Evolutionary conservation across 2,797 vertebrate species (phyloP).

Genomic region (Tragelaphus eurycerus): DNA sequence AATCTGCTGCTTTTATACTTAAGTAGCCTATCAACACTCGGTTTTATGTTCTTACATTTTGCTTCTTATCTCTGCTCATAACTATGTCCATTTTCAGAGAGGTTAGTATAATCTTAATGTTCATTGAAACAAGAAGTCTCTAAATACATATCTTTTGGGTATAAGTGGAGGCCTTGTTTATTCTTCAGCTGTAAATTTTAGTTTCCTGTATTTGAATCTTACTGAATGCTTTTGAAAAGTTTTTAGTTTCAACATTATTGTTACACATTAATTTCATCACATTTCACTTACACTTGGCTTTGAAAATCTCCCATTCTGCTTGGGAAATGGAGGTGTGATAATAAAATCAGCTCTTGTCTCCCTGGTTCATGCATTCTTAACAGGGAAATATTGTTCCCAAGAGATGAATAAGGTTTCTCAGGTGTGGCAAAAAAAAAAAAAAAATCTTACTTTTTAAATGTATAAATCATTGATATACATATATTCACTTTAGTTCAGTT

Average conservation of each 20-base stretch:
- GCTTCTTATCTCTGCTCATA: not conserved
- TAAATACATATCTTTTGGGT: not conserved
- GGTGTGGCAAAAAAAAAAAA: not conserved
- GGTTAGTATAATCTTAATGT: not conserved
- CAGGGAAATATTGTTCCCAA: not conserved
- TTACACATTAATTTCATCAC: not conserved
- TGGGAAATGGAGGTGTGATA: not conserved
- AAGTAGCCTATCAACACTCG: not conserved
- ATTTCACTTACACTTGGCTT: constrained; percentile 4
- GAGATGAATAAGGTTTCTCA: not conserved
- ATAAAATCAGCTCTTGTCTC: not conserved
- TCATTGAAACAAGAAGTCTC: not conserved
- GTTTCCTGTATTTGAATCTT: not conserved
- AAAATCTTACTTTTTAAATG: not conserved
- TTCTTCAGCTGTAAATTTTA: not conserved
- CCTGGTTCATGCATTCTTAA: not conserved
- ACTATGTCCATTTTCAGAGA: constrained; percentile 1
- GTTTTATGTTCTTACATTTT: not conserved
- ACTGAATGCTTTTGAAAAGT: constrained; percentile 8
- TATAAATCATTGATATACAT: not conserved
- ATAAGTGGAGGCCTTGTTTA: not conserved
- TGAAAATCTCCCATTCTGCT: constrained; percentile 20
- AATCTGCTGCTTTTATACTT: not conserved
- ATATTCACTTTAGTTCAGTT: not conserved
- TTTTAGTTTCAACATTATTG: not conserved